A percentile compares a stretch with the other conserved stretches of the same genome.
Evolutionary conservation across 2,888 invertebrate genomes (phyloP).

Genomic region (Chydorus sphaericus): DNA sequence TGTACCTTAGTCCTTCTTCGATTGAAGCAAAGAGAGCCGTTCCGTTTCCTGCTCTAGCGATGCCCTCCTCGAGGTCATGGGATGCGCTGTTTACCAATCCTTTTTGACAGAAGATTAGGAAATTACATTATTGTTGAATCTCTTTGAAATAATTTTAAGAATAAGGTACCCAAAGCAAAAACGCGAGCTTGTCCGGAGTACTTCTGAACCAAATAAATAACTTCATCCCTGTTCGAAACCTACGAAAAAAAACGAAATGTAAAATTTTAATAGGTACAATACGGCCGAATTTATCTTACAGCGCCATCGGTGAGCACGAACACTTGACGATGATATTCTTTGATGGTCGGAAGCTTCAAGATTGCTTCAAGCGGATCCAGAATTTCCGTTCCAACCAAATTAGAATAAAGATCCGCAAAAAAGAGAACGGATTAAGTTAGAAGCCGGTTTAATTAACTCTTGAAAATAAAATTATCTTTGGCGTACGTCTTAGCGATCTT

Average conservation of each 20-base stretch:
- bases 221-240: constrained; percentile 24
- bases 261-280: not conserved
- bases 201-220: constrained; percentile 23
- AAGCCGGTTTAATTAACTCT: too few species aligned
- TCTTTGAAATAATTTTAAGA: too few species aligned
- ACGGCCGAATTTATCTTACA: constrained; percentile 17
- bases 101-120: not conserved
- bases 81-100: constrained; percentile 27
- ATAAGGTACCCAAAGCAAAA: constrained; percentile 23
- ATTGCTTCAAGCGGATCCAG: constrained; percentile 23
- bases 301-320: constrained; percentile 29
- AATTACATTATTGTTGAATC: too few species aligned
- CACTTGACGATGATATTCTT: constrained; percentile 24
- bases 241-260: too few species aligned
- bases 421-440: not conserved
- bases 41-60: constrained; percentile 27
- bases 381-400: constrained; percentile 27
- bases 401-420: constrained; percentile 22
- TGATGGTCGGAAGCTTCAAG: constrained; percentile 19
- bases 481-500: constrained; percentile 19
- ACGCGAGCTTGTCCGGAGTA: constrained; percentile 23
- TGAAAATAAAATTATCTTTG: not conserved
- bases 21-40: constrained; percentile 26
- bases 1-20: constrained; percentile 22
- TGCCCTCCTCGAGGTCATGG: constrained; percentile 27